Percentiles rank a stretch among this genome's conserved stretches.
phyloP scores from a whole-genome alignment of 2,797 vertebrate genomes.

The Cyprinodon diabolis region DNA sequence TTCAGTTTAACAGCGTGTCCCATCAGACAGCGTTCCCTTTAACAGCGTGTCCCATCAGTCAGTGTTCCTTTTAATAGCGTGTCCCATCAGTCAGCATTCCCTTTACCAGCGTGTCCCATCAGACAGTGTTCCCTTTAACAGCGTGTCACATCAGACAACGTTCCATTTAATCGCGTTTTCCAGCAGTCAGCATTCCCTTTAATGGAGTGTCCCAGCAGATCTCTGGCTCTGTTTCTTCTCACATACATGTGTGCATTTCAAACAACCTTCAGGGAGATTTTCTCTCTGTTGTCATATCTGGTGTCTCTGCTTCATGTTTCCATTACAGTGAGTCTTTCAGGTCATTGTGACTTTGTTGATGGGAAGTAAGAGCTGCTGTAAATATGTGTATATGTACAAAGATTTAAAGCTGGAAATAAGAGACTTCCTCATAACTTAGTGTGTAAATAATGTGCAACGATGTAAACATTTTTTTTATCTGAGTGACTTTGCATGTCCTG shows the following conservation, averaged over 20 bases:
- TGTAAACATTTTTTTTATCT: neutral
- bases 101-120: neutral
- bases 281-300: neutral
- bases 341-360: neutral
- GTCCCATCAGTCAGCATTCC: neutral
- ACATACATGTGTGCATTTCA: neutral
- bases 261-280: neutral
- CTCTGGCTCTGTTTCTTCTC: neutral
- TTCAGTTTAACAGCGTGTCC: neutral
- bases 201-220: neutral
- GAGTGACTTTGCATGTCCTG: neutral
- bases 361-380: neutral
- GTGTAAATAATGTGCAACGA: neutral
- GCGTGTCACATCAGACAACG: neutral
- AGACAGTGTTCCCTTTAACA: neutral
- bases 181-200: conserved; percentile 17
- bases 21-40: neutral
- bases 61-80: neutral
- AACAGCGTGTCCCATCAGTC: conserved; percentile 1
- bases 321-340: neutral
- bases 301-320: neutral
- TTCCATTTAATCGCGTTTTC: neutral
- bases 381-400: neutral
- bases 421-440: neutral
- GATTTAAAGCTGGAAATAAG: neutral